Conservation (phyloP, 2,797 vertebrate species). For the Columba guinea region DNA sequence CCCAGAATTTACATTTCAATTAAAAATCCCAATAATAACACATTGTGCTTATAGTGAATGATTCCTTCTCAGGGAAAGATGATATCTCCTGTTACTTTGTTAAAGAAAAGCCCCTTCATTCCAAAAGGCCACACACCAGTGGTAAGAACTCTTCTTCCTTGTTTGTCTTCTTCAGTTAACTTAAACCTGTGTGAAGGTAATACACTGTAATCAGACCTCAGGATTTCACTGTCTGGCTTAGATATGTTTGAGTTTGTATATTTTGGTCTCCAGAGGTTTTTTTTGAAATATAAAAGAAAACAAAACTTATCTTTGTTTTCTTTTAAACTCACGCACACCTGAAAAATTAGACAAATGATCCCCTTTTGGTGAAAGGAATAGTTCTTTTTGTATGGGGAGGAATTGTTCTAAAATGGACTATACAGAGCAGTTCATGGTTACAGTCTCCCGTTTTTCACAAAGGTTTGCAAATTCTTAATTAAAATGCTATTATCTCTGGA, state of each 20-base stretch:
- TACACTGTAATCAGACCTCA: slow-evolving; percentile 45
- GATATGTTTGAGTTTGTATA: slow-evolving; percentile 46
- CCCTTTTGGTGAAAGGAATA: neutral
- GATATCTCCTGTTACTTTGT: slow-evolving; percentile 89
- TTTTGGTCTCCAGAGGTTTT: slow-evolving; percentile 28
- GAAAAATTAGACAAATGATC: slow-evolving; percentile 39
- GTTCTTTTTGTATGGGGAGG: neutral
- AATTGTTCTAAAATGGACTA: neutral
- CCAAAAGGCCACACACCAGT: slow-evolving; percentile 86
- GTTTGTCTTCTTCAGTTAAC: slow-evolving; percentile 76
- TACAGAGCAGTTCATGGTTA: neutral
- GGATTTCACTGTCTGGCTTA: slow-evolving; percentile 35
- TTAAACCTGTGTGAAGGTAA: slow-evolving; percentile 55
- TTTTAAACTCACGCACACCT: slow-evolving; percentile 4
- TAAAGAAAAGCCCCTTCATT: slow-evolving; percentile 96
- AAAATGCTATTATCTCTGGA: neutral
- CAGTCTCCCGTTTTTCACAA: neutral
- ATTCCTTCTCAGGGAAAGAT: slow-evolving; percentile 88
- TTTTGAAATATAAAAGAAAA: slow-evolving; percentile 33
- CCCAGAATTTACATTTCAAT: slow-evolving; percentile 99
- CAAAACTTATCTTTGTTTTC: slow-evolving; percentile 20
- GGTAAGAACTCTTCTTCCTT: slow-evolving; percentile 86
- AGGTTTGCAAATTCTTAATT: neutral
- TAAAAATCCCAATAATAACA: slow-evolving; percentile 95
- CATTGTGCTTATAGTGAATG: slow-evolving; percentile 92